A percentile compares a stretch with the other conserved stretches of the same genome.
Evolutionary conservation across 2,797 vertebrate genomes (phyloP).

Genomic region (Pygocentrus nattereri): DNA sequence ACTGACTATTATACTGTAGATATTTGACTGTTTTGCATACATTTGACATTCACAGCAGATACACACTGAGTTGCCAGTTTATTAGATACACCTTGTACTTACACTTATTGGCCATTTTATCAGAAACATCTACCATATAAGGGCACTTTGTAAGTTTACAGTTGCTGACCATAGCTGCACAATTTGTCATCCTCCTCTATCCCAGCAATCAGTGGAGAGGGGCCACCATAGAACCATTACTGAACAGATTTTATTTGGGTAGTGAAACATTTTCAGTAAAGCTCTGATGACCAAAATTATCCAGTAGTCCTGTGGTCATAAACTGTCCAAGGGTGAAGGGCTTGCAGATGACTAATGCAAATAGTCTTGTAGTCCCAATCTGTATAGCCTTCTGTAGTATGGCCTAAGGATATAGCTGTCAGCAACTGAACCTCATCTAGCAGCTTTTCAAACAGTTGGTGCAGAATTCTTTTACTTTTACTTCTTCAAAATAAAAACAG

Average conservation of each 20-base stretch:
- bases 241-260: background rate
- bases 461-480: background rate
- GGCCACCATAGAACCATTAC: background rate
- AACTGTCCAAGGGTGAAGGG: background rate
- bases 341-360: background rate
- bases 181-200: background rate
- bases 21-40: no score
- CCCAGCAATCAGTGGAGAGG: background rate
- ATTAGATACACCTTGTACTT: no score
- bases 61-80: no score
- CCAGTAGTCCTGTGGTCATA: background rate
- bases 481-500: background rate
- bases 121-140: background rate
- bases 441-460: background rate
- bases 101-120: no score
- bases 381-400: background rate
- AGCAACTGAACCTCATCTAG: background rate
- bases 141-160: background rate
- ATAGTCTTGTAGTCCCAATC: background rate
- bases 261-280: background rate
- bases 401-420: background rate
- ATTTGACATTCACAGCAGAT: no score
- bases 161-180: background rate
- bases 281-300: background rate
- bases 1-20: background rate